Evolutionary conservation across 2,113 vertebrate genomes (phyloP), one percentile per base, ranked within the genome.

Genomic region (Takifugu flavidus): DNA sequence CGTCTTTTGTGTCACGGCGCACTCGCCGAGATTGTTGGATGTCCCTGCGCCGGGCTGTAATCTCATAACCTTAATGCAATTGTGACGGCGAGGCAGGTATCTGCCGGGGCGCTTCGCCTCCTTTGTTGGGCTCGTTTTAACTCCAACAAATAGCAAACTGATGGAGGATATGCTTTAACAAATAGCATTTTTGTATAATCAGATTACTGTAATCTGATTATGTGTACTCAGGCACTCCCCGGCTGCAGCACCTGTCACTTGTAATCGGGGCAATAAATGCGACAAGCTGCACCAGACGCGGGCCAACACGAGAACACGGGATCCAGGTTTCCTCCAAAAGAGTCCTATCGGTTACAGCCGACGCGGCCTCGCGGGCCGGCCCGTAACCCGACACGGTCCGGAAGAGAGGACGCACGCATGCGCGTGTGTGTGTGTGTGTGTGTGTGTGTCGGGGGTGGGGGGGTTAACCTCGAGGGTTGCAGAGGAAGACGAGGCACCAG

Each of bases 401-500:
- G 47, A 5, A 31, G 29, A 31, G 7, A 5, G 29, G 29, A 31
- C 29, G 29, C 29, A 5, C 4, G 2, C 4, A 3, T 1, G 34
- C 11, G 34, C 53, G 12, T 53, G 60, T 15, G 13, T 46, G 49
- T 20, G n/a, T 13, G 53, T 67, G 70, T 62, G 54, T 70, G 56
- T 52, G 1, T 54, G 52, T 55, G 70, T 56, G 47, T 25, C 13
- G 0, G 46, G 55, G 53, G 57, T 11, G 0, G 46, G 55, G 53
- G 57, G 70, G 59, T 79, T 66, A 56, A 93, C 92, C 92, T 89
- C 68, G 88, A 31, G 91, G 92, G 59, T 89, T 76, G 75, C 89
- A 86, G 70, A 94, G 85, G 79, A 93, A 94, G 55, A 91, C 27
- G 59, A 94, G 87, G 83, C 91, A 93, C 93, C 93, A 94, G 72